Evolutionary conservation across 2,113 vertebrate species (phyloP).

Genomic region (Grallaria varia): DNA sequence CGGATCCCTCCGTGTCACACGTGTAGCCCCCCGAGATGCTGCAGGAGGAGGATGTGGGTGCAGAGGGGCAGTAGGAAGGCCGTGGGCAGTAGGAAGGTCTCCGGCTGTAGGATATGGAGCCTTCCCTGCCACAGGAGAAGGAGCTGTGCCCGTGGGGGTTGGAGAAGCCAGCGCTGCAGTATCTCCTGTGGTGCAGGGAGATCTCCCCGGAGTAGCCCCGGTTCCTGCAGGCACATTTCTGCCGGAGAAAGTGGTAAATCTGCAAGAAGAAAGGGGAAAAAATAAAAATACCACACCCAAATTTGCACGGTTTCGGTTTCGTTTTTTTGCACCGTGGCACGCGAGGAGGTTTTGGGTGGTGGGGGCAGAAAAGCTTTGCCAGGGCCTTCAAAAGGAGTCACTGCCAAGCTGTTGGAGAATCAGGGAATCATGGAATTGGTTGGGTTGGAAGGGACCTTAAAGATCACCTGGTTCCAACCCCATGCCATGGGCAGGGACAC

Average conservation of each 20-base stretch:
- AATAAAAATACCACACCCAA: not conserved
- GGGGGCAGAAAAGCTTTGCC: not conserved
- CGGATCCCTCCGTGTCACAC: rapidly evolving
- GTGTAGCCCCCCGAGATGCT: not conserved
- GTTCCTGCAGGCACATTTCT: not conserved
- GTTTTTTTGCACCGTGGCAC: not conserved
- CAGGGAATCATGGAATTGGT: not conserved
- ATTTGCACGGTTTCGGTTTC: rapidly evolving
- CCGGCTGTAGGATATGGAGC: not conserved
- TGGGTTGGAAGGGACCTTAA: not conserved
- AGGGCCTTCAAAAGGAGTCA: rapidly evolving
- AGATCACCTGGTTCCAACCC: not conserved
- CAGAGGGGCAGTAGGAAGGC: not conserved
- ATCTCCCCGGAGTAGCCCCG: not conserved
- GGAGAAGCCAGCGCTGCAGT: not conserved
- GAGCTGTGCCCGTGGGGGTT: not conserved
- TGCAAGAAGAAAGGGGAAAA: not conserved
- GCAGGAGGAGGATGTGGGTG: not conserved
- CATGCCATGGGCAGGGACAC: too few species aligned
- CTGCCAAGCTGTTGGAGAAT: too few species aligned
- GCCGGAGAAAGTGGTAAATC: not conserved
- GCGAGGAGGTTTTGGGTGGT: not conserved
- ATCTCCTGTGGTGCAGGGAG: not conserved
- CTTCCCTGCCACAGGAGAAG: not conserved
- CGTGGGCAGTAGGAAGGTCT: not conserved